phyloP scores from a whole-genome alignment of 2,797 vertebrate species.

The Sebastiscus albofasciatus region DNA sequence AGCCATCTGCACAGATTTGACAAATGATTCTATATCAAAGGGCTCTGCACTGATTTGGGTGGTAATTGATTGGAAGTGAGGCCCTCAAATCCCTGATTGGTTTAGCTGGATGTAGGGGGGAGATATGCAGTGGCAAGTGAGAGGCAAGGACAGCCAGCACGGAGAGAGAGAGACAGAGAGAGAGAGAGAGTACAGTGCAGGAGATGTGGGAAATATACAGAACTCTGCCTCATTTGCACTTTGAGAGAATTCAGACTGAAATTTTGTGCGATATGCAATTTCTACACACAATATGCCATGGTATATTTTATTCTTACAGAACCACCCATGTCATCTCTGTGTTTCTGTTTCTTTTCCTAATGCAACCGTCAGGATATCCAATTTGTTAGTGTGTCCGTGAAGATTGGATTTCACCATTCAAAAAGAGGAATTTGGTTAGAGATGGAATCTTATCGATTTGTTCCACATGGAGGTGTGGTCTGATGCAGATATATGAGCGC shows the following conservation, averaged over 20 bases:
- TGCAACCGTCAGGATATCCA: conserved; percentile 58
- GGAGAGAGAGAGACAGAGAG: conserved; percentile 18
- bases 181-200: conserved; percentile 13
- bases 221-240: conserved; percentile 58
- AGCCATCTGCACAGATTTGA: conserved; percentile 84
- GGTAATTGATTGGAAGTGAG: conserved; percentile 87
- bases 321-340: conserved; percentile 33
- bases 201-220: conserved; percentile 50
- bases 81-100: conserved; percentile 86
- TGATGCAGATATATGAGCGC: conserved; percentile 66
- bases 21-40: conserved; percentile 88
- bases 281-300: conserved; percentile 24
- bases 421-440: conserved; percentile 71
- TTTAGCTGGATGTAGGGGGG: conserved; percentile 77
- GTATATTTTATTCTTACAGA: conserved; percentile 30
- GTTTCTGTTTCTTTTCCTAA: conserved; percentile 50
- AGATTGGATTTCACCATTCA: conserved; percentile 73
- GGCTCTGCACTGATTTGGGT: conserved; percentile 83
- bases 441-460: conserved; percentile 77
- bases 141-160: conserved; percentile 54
- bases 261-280: conserved; percentile 44
- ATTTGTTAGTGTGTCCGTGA: conserved; percentile 65
- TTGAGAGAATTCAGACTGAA: conserved; percentile 50
- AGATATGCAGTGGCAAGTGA: conserved; percentile 58
- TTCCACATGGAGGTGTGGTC: conserved; percentile 68